Percentiles rank a stretch among this genome's conserved stretches.
Conservation (phyloP, 1,140 invertebrate species). For the Stegodyphus dumicola region DNA sequence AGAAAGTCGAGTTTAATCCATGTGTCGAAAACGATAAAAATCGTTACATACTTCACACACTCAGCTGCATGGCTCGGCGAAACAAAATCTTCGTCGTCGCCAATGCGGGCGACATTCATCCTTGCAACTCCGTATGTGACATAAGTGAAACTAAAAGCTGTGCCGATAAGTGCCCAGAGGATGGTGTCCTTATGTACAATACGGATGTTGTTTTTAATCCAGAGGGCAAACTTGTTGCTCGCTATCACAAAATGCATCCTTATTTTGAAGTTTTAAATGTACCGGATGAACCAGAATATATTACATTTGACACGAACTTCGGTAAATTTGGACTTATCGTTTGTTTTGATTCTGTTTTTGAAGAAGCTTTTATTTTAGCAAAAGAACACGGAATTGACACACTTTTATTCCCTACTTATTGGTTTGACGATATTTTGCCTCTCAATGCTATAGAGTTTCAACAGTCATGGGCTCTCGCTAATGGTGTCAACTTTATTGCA, state of each 20-base stretch:
- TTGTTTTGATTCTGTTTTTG: constrained; percentile 77
- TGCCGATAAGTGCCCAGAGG: constrained; percentile 64
- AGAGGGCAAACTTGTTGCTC: constrained; percentile 72
- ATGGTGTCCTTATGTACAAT: constrained; percentile 75
- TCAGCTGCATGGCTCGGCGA: constrained; percentile 38
- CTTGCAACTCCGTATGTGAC: constrained; percentile 9
- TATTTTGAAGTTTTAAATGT: constrained; percentile 73
- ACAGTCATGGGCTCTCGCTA: constrained; percentile 71
- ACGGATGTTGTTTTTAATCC: constrained; percentile 81
- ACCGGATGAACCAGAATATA: constrained; percentile 70
- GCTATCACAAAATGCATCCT: constrained; percentile 83
- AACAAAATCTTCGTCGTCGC: constrained; percentile 37
- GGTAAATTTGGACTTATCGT: constrained; percentile 78
- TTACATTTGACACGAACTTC: constrained; percentile 73
- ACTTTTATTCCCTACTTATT: constrained; percentile 78
- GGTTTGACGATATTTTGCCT: constrained; percentile 80
- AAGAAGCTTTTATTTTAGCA: constrained; percentile 64
- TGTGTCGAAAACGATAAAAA: constrained; percentile 13
- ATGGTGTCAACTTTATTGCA: constrained; percentile 73
- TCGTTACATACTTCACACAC: background rate
- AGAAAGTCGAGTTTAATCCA: constrained; percentile 20
- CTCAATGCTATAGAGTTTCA: constrained; percentile 72
- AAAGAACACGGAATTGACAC: constrained; percentile 74
- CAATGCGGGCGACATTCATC: constrained; percentile 66
- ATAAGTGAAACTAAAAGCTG: background rate